phyloP scores from a whole-genome alignment of 2,888 invertebrate species.

The Drosophila birchii region DNA sequence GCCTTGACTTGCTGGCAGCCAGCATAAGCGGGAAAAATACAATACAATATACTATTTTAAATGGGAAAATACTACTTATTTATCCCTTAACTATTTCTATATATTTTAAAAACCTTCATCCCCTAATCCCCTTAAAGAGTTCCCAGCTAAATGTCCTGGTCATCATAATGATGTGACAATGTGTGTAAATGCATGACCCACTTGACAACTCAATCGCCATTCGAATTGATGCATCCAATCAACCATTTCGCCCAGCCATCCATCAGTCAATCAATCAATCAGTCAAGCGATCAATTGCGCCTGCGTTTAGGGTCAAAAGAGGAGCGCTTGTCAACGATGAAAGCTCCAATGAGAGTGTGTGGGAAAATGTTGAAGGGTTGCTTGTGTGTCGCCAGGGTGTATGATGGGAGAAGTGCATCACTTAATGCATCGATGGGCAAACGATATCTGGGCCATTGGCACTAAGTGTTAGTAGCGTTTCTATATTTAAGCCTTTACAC shows the following conservation, averaged over 20 bases:
- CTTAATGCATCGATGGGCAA: slow-evolving; percentile 63
- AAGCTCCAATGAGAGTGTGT: slow-evolving; percentile 16
- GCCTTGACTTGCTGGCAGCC: slow-evolving; percentile 60
- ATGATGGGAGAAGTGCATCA: slow-evolving; percentile 40
- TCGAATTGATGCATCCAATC: slow-evolving; percentile 51
- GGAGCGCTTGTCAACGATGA: slow-evolving; percentile 61
- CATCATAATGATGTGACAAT: slow-evolving; percentile 13
- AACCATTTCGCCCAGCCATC: slow-evolving; percentile 33
- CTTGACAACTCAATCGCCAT: slow-evolving; percentile 41
- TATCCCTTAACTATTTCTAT: too few relatives aligned
- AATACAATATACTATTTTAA: too few relatives aligned
- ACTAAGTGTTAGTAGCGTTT: slow-evolving; percentile 61
- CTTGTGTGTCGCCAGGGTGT: slow-evolving; percentile 9
- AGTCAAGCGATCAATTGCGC: slow-evolving; percentile 53
- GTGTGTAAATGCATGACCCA: slow-evolving; percentile 13
- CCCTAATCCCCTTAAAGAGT: slow-evolving; percentile 20
- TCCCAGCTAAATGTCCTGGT: slow-evolving; percentile 26
- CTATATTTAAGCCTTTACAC: slow-evolving; percentile 20
- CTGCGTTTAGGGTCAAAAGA: slow-evolving; percentile 62
- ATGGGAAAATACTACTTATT: too few relatives aligned
- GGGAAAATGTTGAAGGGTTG: slow-evolving; percentile 16
- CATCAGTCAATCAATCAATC: slow-evolving; percentile 65
- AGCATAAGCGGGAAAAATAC: too few relatives aligned
- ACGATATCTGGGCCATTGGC: slow-evolving; percentile 56
- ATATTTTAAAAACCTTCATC: background rate